phyloP scores from a whole-genome alignment of 2,113 vertebrate genomes.

The Pontoporia blainvillei region DNA sequence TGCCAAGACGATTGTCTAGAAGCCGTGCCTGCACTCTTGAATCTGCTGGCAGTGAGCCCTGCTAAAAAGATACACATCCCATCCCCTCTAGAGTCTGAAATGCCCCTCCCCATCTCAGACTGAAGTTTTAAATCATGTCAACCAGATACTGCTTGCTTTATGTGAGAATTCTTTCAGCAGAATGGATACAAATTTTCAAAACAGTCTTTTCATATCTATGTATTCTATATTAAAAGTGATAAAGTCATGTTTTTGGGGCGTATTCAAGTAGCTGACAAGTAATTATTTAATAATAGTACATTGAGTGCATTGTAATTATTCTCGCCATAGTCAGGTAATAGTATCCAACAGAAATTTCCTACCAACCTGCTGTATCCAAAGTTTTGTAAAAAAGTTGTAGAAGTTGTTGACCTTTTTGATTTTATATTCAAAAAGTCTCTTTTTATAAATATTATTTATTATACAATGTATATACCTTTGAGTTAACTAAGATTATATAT shows the following conservation, averaged over 20 bases:
- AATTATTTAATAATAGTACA: slow-evolving; percentile 82
- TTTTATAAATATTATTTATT: slow-evolving; percentile 99
- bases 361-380: slow-evolving; percentile 95
- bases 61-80: background rate
- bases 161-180: slow-evolving; percentile 58
- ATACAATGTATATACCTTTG: slow-evolving; percentile 99
- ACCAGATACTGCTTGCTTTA: slow-evolving; percentile 55
- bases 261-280: slow-evolving; percentile 76
- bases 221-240: slow-evolving; percentile 79
- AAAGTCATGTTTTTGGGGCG: slow-evolving; percentile 72
- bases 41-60: background rate
- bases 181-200: slow-evolving; percentile 47
- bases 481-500: slow-evolving; percentile 99
- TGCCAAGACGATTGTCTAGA: background rate
- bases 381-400: slow-evolving; percentile 98
- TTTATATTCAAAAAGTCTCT: slow-evolving; percentile 99
- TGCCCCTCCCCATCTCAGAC: slow-evolving; percentile 54
- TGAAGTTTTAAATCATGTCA: slow-evolving; percentile 18
- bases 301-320: slow-evolving; percentile 83
- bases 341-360: slow-evolving; percentile 80
- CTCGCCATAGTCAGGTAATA: slow-evolving; percentile 81
- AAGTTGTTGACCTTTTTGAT: slow-evolving; percentile 96
- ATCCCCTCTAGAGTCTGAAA: background rate
- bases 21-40: background rate
- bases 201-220: slow-evolving; percentile 68